Evolutionary conservation across 2,888 invertebrate species (phyloP).

Genomic region (Lithosia quadra): DNA sequence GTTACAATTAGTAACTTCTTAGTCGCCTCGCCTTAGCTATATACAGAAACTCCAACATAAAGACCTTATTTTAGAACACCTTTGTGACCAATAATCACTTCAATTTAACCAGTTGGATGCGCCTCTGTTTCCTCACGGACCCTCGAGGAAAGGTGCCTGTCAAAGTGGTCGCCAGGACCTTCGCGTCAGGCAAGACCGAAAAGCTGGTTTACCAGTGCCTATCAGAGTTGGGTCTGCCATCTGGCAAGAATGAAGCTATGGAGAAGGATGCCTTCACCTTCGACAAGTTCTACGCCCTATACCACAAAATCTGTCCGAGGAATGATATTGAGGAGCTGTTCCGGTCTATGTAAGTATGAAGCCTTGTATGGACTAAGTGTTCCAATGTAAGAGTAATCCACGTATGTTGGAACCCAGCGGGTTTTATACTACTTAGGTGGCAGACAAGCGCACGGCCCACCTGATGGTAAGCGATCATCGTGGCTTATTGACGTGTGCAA

Average conservation of each 20-base stretch:
- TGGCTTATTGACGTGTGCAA: too few relatives aligned
- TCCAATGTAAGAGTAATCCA: too few relatives aligned
- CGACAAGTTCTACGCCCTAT: conserved; percentile 99
- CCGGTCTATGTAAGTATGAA: conserved; percentile 94
- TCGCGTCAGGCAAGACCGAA: conserved; percentile 99
- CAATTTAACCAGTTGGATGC: conserved; percentile 97
- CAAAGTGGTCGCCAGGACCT: conserved; percentile 97
- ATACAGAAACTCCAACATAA: neutral
- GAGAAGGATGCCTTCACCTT: conserved; percentile 98
- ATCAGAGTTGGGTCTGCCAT: conserved; percentile 96
- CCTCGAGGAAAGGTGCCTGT: conserved; percentile 98
- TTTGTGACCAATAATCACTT: conserved; percentile 42
- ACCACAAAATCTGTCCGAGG: conserved; percentile 99
- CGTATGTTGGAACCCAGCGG: too few relatives aligned
- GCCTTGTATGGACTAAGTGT: too few relatives aligned
- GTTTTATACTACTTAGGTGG: too few relatives aligned
- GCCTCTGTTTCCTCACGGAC: conserved; percentile 97
- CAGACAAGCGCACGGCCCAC: too few relatives aligned
- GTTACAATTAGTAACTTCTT: neutral
- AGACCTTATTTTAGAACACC: neutral
- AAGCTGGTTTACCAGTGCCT: conserved; percentile 99
- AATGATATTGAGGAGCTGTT: conserved; percentile 99
- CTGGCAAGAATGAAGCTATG: conserved; percentile 98
- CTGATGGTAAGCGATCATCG: too few relatives aligned
- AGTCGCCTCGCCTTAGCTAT: neutral